These are phyloP conservation scores for Danio kyathit DNA, from an alignment of 2,797 vertebrate species.

Conservation along the genomic window DNA sequence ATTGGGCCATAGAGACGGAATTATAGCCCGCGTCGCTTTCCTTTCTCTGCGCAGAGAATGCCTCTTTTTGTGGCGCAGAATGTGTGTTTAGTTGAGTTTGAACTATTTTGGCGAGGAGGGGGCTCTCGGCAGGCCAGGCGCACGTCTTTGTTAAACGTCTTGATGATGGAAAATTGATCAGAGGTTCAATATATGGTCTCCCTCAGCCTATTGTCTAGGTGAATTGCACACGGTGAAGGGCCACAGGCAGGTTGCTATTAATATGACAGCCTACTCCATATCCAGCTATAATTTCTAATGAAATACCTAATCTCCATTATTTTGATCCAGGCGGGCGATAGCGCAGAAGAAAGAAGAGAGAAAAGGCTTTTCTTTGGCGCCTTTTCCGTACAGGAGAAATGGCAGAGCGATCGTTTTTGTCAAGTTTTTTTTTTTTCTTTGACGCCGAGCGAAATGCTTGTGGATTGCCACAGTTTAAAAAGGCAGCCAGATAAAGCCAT, in stretches of 20 bases:
- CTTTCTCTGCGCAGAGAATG: slow-evolving; percentile 81
- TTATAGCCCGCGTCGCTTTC: slow-evolving; percentile 82
- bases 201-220: slow-evolving; percentile 87
- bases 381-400: slow-evolving; percentile 91
- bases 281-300: slow-evolving; percentile 94
- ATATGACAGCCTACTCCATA: slow-evolving; percentile 92
- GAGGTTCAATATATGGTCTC: slow-evolving; percentile 89
- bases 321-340: slow-evolving; percentile 94
- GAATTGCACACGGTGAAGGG: slow-evolving; percentile 88
- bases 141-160: slow-evolving; percentile 88
- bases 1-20: slow-evolving; percentile 88
- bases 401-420: slow-evolving; percentile 99
- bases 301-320: slow-evolving; percentile 95
- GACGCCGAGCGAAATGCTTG: slow-evolving; percentile 94
- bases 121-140: slow-evolving; percentile 82
- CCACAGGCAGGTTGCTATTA: slow-evolving; percentile 91
- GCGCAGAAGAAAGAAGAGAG: slow-evolving; percentile 75
- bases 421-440: slow-evolving; percentile 92
- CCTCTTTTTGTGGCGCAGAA: slow-evolving; percentile 71
- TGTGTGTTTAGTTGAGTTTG: slow-evolving; percentile 87
- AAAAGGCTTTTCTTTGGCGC: slow-evolving; percentile 86
- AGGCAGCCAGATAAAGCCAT: slow-evolving; percentile 99
- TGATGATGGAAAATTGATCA: slow-evolving; percentile 94
- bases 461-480: slow-evolving; percentile 99
- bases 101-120: slow-evolving; percentile 78